Evolutionary conservation across 2,888 invertebrate species (phyloP).

Genomic region (Thereva unica): DNA sequence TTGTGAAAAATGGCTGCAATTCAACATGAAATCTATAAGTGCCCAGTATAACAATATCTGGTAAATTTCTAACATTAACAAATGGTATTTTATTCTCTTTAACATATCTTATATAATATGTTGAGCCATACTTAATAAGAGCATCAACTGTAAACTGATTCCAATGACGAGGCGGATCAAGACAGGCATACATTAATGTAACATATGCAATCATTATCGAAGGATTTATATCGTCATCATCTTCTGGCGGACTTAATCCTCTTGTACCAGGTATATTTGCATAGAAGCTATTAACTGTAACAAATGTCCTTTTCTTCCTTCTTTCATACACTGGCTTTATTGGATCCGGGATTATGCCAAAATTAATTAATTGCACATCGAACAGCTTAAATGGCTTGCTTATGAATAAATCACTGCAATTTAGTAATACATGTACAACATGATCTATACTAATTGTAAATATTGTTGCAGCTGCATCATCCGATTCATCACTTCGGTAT

Average conservation of each 20-base stretch:
- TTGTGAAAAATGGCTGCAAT: constrained; percentile 49
- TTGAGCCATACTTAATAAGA: constrained; percentile 50
- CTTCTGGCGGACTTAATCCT: constrained; percentile 50
- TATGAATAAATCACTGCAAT: constrained; percentile 45
- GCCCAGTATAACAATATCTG: constrained; percentile 57
- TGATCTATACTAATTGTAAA: constrained; percentile 49
- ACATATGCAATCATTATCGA: constrained; percentile 65
- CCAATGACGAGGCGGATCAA: constrained; percentile 69
- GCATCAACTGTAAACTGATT: constrained; percentile 64
- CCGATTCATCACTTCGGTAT: constrained; percentile 49
- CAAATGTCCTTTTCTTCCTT: constrained; percentile 43
- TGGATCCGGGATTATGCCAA: constrained; percentile 48
- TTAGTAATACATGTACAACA: constrained; percentile 51
- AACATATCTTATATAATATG: constrained; percentile 49
- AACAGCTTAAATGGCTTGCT: constrained; percentile 44
- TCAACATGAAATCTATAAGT: constrained; percentile 49
- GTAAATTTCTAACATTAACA: constrained; percentile 51
- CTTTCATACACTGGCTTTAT: constrained; percentile 16
- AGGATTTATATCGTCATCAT: constrained; percentile 58
- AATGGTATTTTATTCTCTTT: constrained; percentile 49
- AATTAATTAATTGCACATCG: constrained; percentile 50
- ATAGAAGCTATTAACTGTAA: constrained; percentile 51
- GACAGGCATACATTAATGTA: constrained; percentile 67
- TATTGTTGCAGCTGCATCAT: constrained; percentile 63
- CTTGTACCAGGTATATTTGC: constrained; percentile 52